Percentiles rank a stretch among this genome's conserved stretches.
Conservation (phyloP, 2,888 invertebrate genomes). For the Apomyelois bistriatella region DNA sequence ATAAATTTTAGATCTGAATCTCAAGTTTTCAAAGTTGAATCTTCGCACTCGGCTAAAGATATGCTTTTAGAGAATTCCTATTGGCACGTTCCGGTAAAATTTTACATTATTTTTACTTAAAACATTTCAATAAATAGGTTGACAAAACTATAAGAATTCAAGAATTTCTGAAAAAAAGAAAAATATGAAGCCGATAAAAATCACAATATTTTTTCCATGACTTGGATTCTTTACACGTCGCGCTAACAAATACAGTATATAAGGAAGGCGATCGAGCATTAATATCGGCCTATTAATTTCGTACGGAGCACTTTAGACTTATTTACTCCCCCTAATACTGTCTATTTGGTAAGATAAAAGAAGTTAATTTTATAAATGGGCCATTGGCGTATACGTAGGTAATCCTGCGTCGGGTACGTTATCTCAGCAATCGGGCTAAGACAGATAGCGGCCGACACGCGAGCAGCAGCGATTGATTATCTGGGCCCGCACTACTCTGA, state of each 20-base stretch:
- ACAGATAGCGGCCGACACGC: constrained; percentile 78
- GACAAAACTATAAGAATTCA: constrained; percentile 5
- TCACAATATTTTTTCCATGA: constrained; percentile 16
- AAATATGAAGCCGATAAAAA: constrained; percentile 16
- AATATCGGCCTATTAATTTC: constrained; percentile 53
- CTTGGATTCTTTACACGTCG: constrained; percentile 16
- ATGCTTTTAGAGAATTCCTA: constrained; percentile 7
- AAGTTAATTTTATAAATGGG: constrained; percentile 77
- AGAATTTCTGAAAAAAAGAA: constrained; percentile 14
- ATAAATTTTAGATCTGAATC: constrained; percentile 21
- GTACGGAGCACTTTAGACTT: constrained; percentile 54
- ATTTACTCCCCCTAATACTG: constrained; percentile 64
- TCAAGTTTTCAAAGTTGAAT: constrained; percentile 13
- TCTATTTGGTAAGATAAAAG: constrained; percentile 70
- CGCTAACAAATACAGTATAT: constrained; percentile 21
- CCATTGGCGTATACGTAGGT: constrained; percentile 69
- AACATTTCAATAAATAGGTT: neutral
- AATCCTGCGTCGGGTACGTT: constrained; percentile 69
- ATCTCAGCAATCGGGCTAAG: constrained; percentile 73
- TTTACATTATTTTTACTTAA: neutral
- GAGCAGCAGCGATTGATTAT: constrained; percentile 77
- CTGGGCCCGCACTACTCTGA: constrained; percentile 67
- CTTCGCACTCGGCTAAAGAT: constrained; percentile 4
- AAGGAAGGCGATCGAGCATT: constrained; percentile 36
- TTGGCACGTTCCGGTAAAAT: neutral